Percentiles rank a stretch among this genome's conserved stretches.
Conservation (phyloP, 2,113 vertebrate species). For the Clarias macrocephalus region DNA sequence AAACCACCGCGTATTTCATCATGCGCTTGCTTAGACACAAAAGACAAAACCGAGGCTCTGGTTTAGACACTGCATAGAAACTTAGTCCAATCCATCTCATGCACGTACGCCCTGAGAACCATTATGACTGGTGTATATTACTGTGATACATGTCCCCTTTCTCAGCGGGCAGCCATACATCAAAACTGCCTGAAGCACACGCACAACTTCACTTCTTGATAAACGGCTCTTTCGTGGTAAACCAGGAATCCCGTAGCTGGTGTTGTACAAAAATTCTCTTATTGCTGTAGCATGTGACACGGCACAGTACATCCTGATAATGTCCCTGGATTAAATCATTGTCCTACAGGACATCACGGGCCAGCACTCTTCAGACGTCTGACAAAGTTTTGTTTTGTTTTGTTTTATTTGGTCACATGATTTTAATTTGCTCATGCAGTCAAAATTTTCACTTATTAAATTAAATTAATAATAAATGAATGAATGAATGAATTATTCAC, state of each 20-base stretch:
- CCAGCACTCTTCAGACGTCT: background rate
- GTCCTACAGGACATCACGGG: background rate
- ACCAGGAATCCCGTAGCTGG: conserved; percentile 7
- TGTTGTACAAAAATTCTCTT: background rate
- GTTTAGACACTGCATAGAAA: conserved; percentile 20
- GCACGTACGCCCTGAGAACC: conserved; percentile 76
- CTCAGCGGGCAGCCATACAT: conserved; percentile 81
- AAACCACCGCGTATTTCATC: background rate
- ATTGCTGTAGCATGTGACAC: background rate
- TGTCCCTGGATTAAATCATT: background rate
- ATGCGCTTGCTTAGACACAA: background rate
- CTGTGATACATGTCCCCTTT: conserved; percentile 82
- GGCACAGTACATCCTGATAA: background rate
- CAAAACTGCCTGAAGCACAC: conserved; percentile 68
- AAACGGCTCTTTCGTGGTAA: conserved; percentile 63
- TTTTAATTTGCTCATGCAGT: background rate
- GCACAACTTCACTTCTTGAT: conserved; percentile 75
- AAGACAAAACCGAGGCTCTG: background rate
- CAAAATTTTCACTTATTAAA: background rate
- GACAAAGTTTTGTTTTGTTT: background rate
- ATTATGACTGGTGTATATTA: conserved; percentile 78
- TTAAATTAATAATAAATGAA: no score
- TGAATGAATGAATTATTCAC: no score
- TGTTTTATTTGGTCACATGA: background rate
- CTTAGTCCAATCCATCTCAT: conserved; percentile 72